Evolutionary conservation across 1,140 invertebrate species (phyloP).

Genomic region (Nomia melanderi): DNA sequence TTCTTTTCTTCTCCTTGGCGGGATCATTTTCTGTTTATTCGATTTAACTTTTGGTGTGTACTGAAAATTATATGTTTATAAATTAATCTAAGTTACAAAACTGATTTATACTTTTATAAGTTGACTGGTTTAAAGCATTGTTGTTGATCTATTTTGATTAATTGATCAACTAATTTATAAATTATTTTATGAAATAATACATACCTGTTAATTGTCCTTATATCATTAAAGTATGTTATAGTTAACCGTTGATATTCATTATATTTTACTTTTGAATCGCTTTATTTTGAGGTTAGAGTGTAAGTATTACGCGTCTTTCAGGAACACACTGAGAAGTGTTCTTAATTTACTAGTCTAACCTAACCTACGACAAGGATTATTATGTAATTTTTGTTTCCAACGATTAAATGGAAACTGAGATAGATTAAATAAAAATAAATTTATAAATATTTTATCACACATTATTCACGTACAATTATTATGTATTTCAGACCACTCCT

Average conservation of each 20-base stretch:
- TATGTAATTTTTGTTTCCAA: not conserved
- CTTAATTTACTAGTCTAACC: not conserved
- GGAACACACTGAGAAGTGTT: not conserved
- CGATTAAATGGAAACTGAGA: not conserved
- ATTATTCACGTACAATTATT: too few relatives aligned
- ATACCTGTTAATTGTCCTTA: not conserved
- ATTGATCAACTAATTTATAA: too few relatives aligned
- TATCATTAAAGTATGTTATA: not conserved
- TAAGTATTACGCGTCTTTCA: too few relatives aligned
- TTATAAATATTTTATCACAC: not conserved
- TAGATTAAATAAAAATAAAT: not conserved
- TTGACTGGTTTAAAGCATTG: not conserved
- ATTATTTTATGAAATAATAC: not conserved
- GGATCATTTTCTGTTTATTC: constrained; percentile 26
- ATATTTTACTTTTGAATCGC: not conserved
- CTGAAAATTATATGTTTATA: not conserved
- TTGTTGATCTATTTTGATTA: too few relatives aligned
- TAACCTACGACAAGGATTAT: not conserved
- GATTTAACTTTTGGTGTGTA: not conserved
- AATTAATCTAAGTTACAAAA: not conserved
- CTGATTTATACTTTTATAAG: not conserved
- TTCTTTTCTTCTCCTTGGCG: constrained; percentile 23
- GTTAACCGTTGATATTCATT: not conserved
- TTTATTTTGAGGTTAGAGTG: constrained; percentile 3
- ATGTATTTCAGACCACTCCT: too few relatives aligned